Conservation (phyloP, 1,140 invertebrate genomes). For the Cyphomyrmex costatus region DNA sequence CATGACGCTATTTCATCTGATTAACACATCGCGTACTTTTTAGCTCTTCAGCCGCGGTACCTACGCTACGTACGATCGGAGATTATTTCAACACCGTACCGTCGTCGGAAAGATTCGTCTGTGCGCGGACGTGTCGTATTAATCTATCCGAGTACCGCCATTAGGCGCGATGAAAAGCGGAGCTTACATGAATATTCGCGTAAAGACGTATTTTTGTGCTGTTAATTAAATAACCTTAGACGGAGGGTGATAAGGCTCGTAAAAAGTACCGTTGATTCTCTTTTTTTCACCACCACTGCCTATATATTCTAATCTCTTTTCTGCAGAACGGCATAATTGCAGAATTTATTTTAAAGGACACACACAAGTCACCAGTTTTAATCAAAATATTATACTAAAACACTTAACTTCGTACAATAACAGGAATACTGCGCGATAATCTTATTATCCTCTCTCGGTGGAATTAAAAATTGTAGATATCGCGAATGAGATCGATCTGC, state of each 20-base stretch:
- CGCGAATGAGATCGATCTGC: constrained; percentile 76
- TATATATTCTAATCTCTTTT: background rate
- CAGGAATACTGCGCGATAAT: background rate
- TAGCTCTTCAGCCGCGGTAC: constrained; percentile 40
- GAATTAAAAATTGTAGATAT: constrained; percentile 39
- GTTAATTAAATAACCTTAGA: constrained; percentile 57
- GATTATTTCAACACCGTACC: constrained; percentile 55
- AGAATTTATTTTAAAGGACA: constrained; percentile 30
- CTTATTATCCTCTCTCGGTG: background rate
- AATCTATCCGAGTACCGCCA: constrained; percentile 54
- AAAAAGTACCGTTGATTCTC: constrained; percentile 17
- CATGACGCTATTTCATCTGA: constrained; percentile 59
- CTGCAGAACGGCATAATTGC: background rate
- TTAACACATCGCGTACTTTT: constrained; percentile 61
- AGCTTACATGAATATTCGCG: constrained; percentile 57
- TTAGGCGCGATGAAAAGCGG: constrained; percentile 52
- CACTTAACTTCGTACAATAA: background rate
- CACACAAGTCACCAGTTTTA: constrained; percentile 3
- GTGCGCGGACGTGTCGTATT: constrained; percentile 50
- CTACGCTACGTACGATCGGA: constrained; percentile 43
- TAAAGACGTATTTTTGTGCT: constrained; percentile 43
- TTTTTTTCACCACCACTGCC: background rate
- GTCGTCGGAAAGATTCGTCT: constrained; percentile 37
- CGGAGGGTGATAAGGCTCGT: constrained; percentile 16
- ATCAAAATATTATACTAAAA: constrained; percentile 4